Evolutionary conservation across 1,140 invertebrate species (phyloP).

Genomic region (Apocrypta bakeri): DNA sequence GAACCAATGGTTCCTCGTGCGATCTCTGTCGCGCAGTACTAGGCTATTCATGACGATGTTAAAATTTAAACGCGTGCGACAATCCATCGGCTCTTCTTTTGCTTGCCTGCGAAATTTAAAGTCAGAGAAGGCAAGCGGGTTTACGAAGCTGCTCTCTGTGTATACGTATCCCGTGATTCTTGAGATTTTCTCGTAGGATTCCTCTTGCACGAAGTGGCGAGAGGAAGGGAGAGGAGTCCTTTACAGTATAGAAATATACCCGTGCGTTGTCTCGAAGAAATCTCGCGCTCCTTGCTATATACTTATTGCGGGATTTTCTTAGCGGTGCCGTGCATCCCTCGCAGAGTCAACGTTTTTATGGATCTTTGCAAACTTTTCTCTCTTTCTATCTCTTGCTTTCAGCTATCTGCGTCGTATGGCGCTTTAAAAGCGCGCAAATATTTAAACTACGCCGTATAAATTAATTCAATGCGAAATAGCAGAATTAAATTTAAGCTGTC

Average conservation of each 20-base stretch:
- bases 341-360: neutral
- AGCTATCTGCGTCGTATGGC: too few relatives aligned
- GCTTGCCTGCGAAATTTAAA: conserved; percentile 40
- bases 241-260: neutral
- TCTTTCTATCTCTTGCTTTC: too few relatives aligned
- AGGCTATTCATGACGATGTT: conserved; percentile 54
- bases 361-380: neutral
- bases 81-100: conserved; percentile 29
- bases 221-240: too few relatives aligned
- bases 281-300: neutral
- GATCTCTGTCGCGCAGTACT: conserved; percentile 38
- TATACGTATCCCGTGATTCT: neutral
- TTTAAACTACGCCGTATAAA: neutral
- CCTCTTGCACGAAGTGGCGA: neutral
- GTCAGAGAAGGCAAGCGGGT: neutral
- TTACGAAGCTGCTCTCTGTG: neutral
- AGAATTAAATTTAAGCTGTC: neutral
- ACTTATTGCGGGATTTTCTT: conserved; percentile 12
- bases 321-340: neutral
- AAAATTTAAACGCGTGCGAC: conserved; percentile 53
- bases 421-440: neutral
- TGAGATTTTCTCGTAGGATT: conserved; percentile 32
- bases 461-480: conserved; percentile 8
- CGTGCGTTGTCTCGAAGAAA: conserved; percentile 5
- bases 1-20: neutral